Evolutionary conservation across 2,113 vertebrate species (phyloP), one percentile per base, ranked within the genome.

Genomic region (Salminus brasiliensis): DNA sequence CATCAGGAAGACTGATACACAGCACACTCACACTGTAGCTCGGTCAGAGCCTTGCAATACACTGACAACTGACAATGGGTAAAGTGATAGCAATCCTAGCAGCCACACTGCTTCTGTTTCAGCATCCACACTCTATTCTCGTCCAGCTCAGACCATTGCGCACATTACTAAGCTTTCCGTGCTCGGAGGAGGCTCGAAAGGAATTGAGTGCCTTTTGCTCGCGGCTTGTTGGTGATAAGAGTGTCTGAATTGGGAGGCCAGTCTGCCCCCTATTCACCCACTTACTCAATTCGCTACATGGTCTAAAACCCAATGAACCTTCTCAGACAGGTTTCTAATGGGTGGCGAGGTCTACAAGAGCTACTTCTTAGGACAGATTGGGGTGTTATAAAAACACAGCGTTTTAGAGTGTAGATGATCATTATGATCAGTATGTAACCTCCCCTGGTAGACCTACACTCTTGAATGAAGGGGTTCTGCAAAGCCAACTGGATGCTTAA

Each of bases 1-100:
- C 70, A 71, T 79, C 80, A 76, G 63, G 66, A 78, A 74, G 78
- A 84, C 74, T 55, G 81, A 85, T 78, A 67, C 59, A 29, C n/a
- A 12, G 39, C 34, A 11, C 11, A 12, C 23, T 27, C 34, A 11
- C 11, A 12, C 23, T 27, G 69, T 9, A 66, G 57, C 76, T 60
- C 36, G 12, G 36, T 62, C 66, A 47, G 1, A 32, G 53, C 16
- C 53, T n/a, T 34, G 18, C n/a, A 52, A 72, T 47, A 47, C 13
- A 27, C 39, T n/a, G n/a, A n/a, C 41, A 69, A 49, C 25, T 27
- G 29, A 32, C 29, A 72, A 57, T 32, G 13, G 6, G 12, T 45
- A 49, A 32, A 9, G 27, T 18, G 41, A 29, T 34, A 12, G 34
- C 18, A 29, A 68, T 1, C 23, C 36, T 69, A n/a, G n/a, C n/a